Evolutionary conservation across 2,888 invertebrate species (phyloP), one percentile per base, ranked within the genome.

Genomic region (Sinelater perroti): DNA sequence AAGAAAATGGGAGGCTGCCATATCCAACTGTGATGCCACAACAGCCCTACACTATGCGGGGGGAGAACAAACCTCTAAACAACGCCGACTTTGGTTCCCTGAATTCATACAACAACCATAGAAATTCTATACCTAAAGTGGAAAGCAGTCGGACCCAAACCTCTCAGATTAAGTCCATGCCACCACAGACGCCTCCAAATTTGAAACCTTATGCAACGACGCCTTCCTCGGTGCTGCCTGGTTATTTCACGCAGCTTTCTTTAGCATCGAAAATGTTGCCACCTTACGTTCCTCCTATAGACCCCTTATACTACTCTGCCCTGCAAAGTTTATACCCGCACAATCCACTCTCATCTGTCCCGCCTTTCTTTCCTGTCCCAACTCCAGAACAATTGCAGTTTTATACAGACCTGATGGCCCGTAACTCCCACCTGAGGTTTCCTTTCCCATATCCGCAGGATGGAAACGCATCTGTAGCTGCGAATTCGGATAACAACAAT

Each of bases 361-460:
- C 74, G 8, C 75, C 78, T 1, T 72, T 79, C 51, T 75, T 78
- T 59, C 74, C 81, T 14, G 79, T 81, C 57, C 77, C 82, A 33
- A 77, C 77, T 56, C 79, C 82, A 13, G 81, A 82, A 61, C 80
- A 81, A 55, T 68, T 81, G 53, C 82, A 83, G 65, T 79, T 84
- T 61, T 81, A 81, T 68, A 81, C 83, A 64, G 83, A 85, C 62
- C 72, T 84, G 56, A 68, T 81, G 69, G 76, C 79, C 53, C 78
- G 72, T 51, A 72, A 68, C 56, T 61, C 70, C 6, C 64, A 74
- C 31, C 54, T 75, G 20, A 67, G 72, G 45, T 71, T 71, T 63
- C 74, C 73, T 3, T 75, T 73, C 63, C 69, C 70, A 8, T 65
- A 76, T 53, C 70, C 73, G 3, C 71, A 72, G 35, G 77, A 77